Evolutionary conservation across 1,140 invertebrate genomes (phyloP), one percentile per base, ranked within the genome.

Genomic region (Drosophila ogumai): DNA sequence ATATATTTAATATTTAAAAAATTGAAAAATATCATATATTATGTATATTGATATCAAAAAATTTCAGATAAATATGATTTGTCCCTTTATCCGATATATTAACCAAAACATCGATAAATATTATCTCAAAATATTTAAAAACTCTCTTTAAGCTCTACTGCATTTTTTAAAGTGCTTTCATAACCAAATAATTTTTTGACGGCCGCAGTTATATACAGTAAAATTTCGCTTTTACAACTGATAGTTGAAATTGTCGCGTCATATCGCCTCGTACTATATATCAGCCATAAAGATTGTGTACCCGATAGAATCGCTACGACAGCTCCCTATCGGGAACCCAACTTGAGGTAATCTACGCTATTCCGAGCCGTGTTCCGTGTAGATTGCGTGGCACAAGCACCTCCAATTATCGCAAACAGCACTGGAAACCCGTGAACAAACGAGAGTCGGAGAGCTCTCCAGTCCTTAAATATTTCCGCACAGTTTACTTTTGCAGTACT

Each of bases 391-490:
- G 15, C 13, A 17, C 61, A 31, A 49, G 47, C n/a, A 49, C 65
- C 43, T 57, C 44, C 68, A 72, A 72, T 72, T 72, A 50, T 72
- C 52, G 52, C 65, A 57, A 72, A 58, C 69, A 84, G 64, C 65
- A 55, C 50, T 49, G 63, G 54, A 41, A 60, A 47, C 17, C 81
- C 76, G 78, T 75, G 60, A 79, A 67, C 63, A 79, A 65, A 55
- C 58, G 56, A 59, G 65, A 44, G 58, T 8, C 50, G 61, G 61
- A 76, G 69, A 76, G 77, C 72, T 79, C 52, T 73, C 50, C 61
- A 86, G 75, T 87, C 59, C 84, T 87, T 82, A 81, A 87, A 88
- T 88, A 86, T 87, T 87, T 87, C 84, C 84, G 73, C 84, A 80
- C 79, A 79, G 84, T 87, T 87, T 77, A 43, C 67, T 82, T 88